Base-by-base conservation (phyloP, 2,113 vertebrate genomes). In the Nymphicus hollandicus region DNA sequence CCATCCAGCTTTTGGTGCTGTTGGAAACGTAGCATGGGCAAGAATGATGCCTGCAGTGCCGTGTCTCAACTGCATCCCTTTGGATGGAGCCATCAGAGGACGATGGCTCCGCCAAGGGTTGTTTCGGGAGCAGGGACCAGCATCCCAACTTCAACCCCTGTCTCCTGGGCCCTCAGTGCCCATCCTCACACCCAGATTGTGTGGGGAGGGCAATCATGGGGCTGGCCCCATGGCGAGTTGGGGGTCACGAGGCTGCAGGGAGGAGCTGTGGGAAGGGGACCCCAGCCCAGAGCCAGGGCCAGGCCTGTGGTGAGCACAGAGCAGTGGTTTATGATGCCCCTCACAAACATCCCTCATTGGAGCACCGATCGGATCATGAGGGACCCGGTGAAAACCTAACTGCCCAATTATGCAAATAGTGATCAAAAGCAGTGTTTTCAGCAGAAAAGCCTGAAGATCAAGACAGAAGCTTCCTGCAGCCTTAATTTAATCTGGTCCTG, bases 361-460 rank as follows among this genome's bases (percentile, higher is more conserved):
- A 88, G 74, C 58, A 77, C 81, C 3, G 86, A 68, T 89, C 44
- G 7, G 12, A 4, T 87, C 87, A 94, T 96, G 89, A 95, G 84
- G 71, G 84, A 52, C 1, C 91, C n/a, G 9, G 74, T 11, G 81
- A 87, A 89, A 41, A 81, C 50, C n/a, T 68, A 81, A 92, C 84
- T 11, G 84, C 22, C 18, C 94, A 94, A 96, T 95, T 93, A 96
- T 95, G 94, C 95, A 97, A 96, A 96, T 91, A 69, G 66, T 65
- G 87, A 64, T 88, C 87, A 86, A 91, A 96, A 93, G 85, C 95
- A 85, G 87, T 68, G 89, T 89, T 95, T 97, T 91, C 95, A 96
- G 95, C 95, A 94, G 94, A 95, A 97, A 96, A 39, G 66, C 81
- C 91, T 77, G 78, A 65, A 95, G 93, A 96, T 88, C 78, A 80